phyloP scores from a whole-genome alignment of 2,888 invertebrate genomes.

The Stenodera caucasica region DNA sequence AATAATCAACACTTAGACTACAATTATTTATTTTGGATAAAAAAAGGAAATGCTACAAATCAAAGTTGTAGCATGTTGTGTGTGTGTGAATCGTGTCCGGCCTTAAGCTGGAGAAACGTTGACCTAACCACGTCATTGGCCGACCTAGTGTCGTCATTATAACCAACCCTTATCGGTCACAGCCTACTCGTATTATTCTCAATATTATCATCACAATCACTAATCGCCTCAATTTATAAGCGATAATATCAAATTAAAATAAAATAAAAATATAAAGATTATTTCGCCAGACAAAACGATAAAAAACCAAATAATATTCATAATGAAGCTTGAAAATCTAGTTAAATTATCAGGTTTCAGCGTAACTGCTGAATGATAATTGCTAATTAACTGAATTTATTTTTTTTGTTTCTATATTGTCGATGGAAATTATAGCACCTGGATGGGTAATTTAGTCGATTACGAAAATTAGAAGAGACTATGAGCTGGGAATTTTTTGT shows the following conservation, averaged over 20 bases:
- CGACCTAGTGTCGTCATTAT: slow-evolving; percentile 32
- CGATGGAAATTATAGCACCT: slow-evolving; percentile 5
- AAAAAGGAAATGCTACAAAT: background rate
- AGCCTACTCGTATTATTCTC: slow-evolving; percentile 18
- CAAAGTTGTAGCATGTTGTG: slow-evolving; percentile 12
- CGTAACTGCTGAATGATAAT: background rate
- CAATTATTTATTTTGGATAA: background rate
- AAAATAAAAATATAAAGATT: too few species aligned
- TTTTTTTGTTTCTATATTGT: background rate
- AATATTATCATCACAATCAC: background rate
- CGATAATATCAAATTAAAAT: too few species aligned
- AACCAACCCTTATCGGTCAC: slow-evolving; percentile 29
- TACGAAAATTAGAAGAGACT: background rate
- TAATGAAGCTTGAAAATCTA: background rate
- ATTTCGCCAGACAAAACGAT: too few species aligned
- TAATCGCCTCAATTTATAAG: too few species aligned
- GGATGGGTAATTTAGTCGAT: background rate
- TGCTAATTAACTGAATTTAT: background rate
- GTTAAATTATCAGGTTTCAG: background rate
- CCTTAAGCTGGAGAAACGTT: slow-evolving; percentile 26
- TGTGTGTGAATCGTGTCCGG: slow-evolving; percentile 14
- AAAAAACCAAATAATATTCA: too few species aligned
- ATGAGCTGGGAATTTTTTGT: background rate
- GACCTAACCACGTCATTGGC: slow-evolving; percentile 29
- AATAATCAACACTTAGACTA: too few species aligned